phyloP scores from a whole-genome alignment of 64 coral and sea anemone species.

The Montipora sp. region DNA sequence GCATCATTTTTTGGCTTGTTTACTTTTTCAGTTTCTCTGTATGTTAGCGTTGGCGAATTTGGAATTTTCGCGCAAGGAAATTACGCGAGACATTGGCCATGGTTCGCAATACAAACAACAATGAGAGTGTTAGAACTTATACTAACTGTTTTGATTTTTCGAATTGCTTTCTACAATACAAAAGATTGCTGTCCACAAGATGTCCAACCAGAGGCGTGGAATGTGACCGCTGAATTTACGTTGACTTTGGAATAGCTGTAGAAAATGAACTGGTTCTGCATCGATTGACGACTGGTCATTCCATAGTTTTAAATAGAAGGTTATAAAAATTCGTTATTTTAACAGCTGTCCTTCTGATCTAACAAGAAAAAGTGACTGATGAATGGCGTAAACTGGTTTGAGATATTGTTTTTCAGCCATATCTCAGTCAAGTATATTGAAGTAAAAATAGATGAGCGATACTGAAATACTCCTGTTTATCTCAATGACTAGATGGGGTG shows the following conservation, averaged over 20 bases:
- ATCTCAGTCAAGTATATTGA: no score
- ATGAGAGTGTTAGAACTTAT: conserved; percentile 36
- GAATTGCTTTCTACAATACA: background rate
- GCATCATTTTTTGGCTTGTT: conserved; percentile 31
- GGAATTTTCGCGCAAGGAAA: background rate
- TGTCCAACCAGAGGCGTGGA: background rate
- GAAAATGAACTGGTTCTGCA: no score
- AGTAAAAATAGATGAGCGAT: no score
- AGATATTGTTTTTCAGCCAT: no score
- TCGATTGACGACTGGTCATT: no score
- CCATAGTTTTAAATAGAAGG: no score
- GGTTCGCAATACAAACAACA: conserved; percentile 54
- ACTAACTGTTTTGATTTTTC: conserved; percentile 24
- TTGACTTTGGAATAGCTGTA: background rate
- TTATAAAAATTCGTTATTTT: no score
- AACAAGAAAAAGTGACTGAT: no score
- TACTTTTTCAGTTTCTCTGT: conserved; percentile 44
- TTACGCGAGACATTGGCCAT: conserved; percentile 25
- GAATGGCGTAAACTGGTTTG: no score
- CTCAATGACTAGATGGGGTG: no score
- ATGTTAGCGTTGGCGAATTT: conserved; percentile 1
- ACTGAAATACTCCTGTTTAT: no score
- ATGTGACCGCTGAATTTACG: background rate
- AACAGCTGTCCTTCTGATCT: no score
- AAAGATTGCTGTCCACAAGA: background rate